phyloP scores from a whole-genome alignment of 1,140 invertebrate genomes.

The Atopsyche davidsoni region DNA sequence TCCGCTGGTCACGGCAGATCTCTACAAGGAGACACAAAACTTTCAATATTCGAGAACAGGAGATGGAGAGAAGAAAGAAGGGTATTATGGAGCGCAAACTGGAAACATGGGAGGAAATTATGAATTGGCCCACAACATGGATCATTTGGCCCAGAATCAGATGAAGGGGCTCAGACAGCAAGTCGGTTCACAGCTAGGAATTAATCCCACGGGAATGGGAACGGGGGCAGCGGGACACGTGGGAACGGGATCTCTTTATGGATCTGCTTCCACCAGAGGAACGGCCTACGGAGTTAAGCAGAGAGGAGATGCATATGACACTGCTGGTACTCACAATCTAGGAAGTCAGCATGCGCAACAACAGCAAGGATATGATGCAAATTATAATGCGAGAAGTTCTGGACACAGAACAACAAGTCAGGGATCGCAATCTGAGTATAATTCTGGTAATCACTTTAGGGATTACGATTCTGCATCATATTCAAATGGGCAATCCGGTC shows the following conservation, averaged over 20 bases:
- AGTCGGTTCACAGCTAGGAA: conserved; percentile 42
- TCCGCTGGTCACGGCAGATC: conserved; percentile 37
- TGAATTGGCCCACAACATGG: conserved; percentile 47
- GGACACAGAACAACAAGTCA: neutral
- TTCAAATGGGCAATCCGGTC: no score
- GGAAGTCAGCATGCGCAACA: neutral
- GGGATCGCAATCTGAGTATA: neutral
- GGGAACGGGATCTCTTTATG: conserved; percentile 39
- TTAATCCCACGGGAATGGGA: conserved; percentile 31
- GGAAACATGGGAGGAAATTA: conserved; percentile 48
- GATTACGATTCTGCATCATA: no score
- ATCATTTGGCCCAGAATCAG: conserved; percentile 40
- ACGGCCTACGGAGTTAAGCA: conserved; percentile 22
- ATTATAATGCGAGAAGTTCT: neutral
- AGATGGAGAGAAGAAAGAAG: conserved; percentile 39
- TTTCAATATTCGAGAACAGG: conserved; percentile 45
- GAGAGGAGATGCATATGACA: no score
- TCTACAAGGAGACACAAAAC: conserved; percentile 45
- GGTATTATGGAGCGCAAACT: conserved; percentile 43
- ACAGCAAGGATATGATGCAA: no score
- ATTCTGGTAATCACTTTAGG: neutral
- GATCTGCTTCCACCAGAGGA: conserved; percentile 41
- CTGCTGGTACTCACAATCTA: no score
- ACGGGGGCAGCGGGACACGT: conserved; percentile 23
- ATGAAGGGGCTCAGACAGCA: conserved; percentile 40